Evolutionary conservation across 2,113 vertebrate species (phyloP), one percentile per base, ranked within the genome.

Genomic region (Prunella himalayana): DNA sequence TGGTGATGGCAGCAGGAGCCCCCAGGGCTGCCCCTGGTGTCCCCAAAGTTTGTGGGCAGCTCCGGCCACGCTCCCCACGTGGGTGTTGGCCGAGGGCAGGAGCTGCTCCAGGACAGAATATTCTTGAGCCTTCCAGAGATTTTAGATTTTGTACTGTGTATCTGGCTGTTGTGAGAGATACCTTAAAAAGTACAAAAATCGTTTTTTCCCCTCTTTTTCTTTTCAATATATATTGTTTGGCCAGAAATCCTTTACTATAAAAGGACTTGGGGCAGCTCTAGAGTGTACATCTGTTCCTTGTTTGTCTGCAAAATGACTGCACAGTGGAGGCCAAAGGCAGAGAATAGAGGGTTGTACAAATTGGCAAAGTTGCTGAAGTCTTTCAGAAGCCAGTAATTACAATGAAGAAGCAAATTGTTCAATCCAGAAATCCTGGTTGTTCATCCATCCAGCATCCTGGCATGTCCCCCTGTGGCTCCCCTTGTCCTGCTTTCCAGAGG

Each of bases 371-470:
- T 88, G 92, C 91, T 50, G 16, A 17, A 83, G 93, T 3, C 90
- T 88, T 90, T 93, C 90, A 92, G 95, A 93, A 95, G 96, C 64
- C 73, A 76, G 77, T 63, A 93, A 95, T 97, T 97, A 94, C 94
- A 93, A 54, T 69, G 72, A 84, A 89, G 86, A 16, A 91, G 90
- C 88, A 91, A 94, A 97, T 59, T 50, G 88, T 94, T 91, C n/a
- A n/a, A 14, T 47, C 7, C 94, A 91, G 86, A 88, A 75, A n/a
- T 30, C 24, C 73, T 65, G 72, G 69, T 53, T 54, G 33, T 35
- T 89, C 49, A 13, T 42, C 77, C 65, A 10, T 51, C 82, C 42
- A 2, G 11, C 20, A 16, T 59, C 47, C 75, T 68, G 90, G 53
- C 41, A 1, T 23, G 68, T 68, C 79, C 76, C 56, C 60, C 39